Conservation (phyloP, 2,888 invertebrate genomes). For the Syrphus vitripennis region DNA sequence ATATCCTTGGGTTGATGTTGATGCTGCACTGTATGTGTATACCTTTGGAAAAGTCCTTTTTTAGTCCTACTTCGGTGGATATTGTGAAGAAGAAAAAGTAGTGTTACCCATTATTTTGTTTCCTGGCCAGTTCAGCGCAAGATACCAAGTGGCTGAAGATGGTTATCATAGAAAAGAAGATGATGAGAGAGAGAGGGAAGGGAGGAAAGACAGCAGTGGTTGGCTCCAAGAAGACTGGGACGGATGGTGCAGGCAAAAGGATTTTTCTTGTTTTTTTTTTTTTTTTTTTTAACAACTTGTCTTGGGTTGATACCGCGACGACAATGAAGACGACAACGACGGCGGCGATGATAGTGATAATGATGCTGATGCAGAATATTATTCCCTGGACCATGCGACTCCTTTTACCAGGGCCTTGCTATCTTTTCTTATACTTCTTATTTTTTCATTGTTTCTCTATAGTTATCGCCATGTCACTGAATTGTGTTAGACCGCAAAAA, state of each 20-base stretch:
- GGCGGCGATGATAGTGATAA: conserved; percentile 26
- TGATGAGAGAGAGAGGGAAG: no score
- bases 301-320: conserved; percentile 14
- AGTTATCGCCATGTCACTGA: conserved; percentile 58
- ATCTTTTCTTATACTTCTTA: background rate
- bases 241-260: background rate
- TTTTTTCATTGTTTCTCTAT: conserved; percentile 61
- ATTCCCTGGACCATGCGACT: conserved; percentile 28
- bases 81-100: conserved; percentile 3
- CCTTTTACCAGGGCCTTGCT: background rate
- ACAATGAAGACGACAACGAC: conserved; percentile 29
- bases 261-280: background rate
- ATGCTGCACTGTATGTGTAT: background rate
- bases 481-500: conserved; percentile 56
- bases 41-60: conserved; percentile 48
- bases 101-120: conserved; percentile 57
- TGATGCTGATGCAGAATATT: conserved; percentile 54
- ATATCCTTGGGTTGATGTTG: conserved; percentile 26
- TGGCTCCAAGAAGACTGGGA: conserved; percentile 17
- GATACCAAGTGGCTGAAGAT: conserved; percentile 7
- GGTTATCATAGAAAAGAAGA: conserved; percentile 3
- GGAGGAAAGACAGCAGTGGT: background rate
- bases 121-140: background rate
- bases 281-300: background rate
- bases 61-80: background rate